phyloP scores from a whole-genome alignment of 1,140 invertebrate genomes.

The Drusus annulatus region DNA sequence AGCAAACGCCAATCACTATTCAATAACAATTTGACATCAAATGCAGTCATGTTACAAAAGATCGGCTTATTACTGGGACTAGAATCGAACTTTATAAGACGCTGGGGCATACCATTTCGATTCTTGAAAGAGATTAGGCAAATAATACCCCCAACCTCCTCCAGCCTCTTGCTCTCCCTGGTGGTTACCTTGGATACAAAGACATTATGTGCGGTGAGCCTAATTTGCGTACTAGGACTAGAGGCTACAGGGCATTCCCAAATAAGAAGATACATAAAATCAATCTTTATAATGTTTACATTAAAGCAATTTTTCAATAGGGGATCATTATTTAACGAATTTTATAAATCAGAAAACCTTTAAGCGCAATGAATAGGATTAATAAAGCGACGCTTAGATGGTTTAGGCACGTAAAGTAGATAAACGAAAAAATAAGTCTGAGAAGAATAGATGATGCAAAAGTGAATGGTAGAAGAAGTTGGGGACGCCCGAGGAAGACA shows the following conservation, averaged over 20 bases:
- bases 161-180: not conserved
- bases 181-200: slow-evolving; percentile 53
- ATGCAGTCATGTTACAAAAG: slow-evolving; percentile 37
- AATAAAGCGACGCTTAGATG: too few species aligned
- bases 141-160: slow-evolving; percentile 41
- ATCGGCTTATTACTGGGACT: slow-evolving; percentile 29
- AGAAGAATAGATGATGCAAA: too few species aligned
- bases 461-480: too few species aligned
- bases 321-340: too few species aligned
- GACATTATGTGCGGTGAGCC: slow-evolving; percentile 50
- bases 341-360: too few species aligned
- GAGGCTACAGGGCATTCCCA: not conserved
- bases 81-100: not conserved
- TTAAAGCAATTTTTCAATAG: too few species aligned
- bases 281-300: too few species aligned
- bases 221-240: slow-evolving; percentile 50
- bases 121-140: slow-evolving; percentile 53
- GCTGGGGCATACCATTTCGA: not conserved
- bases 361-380: too few species aligned
- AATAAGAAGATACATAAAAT: not conserved
- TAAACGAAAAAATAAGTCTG: too few species aligned
- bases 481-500: too few species aligned
- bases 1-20: slow-evolving; percentile 40
- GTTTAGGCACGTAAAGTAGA: too few species aligned
- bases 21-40: slow-evolving; percentile 42